Evolutionary conservation across 2,113 vertebrate species (phyloP).

Genomic region (Aegithalos caudatus): DNA sequence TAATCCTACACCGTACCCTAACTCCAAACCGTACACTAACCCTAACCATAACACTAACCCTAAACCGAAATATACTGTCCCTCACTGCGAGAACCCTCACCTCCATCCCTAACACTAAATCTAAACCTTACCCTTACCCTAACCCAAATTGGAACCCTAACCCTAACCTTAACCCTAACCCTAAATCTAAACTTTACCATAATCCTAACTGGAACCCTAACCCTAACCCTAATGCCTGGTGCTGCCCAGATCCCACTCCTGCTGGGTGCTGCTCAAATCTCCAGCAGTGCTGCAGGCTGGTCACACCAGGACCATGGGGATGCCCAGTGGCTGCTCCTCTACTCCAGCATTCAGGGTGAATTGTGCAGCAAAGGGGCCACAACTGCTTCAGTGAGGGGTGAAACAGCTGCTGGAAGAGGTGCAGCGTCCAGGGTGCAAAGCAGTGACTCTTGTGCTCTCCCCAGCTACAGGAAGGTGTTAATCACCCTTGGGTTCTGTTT

Average conservation of each 20-base stretch:
- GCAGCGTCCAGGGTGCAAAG: not conserved
- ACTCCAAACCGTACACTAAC: too few relatives aligned
- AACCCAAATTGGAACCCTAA: too few relatives aligned
- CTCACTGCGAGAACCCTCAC: too few relatives aligned
- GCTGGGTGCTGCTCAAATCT: accelerated
- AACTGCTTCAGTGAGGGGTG: accelerated
- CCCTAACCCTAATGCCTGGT: too few relatives aligned
- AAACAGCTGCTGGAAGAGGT: not conserved
- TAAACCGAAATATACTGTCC: too few relatives aligned
- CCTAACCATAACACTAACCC: too few relatives aligned
- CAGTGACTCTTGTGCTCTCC: not conserved
- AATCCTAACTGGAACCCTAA: too few relatives aligned
- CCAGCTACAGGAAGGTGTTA: not conserved
- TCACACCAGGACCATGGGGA: accelerated
- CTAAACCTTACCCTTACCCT: too few relatives aligned
- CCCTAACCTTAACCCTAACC: too few relatives aligned
- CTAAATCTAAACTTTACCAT: too few relatives aligned
- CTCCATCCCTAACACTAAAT: too few relatives aligned
- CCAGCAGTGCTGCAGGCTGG: not conserved
- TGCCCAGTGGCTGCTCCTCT: not conserved
- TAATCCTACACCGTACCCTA: too few relatives aligned
- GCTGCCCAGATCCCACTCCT: not conserved
- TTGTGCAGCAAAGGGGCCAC: not conserved
- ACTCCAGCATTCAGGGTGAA: not conserved
- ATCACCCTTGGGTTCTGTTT: not conserved